Evolutionary conservation across 2,113 vertebrate genomes (phyloP).

Genomic region (Erythrocercus mccallii): DNA sequence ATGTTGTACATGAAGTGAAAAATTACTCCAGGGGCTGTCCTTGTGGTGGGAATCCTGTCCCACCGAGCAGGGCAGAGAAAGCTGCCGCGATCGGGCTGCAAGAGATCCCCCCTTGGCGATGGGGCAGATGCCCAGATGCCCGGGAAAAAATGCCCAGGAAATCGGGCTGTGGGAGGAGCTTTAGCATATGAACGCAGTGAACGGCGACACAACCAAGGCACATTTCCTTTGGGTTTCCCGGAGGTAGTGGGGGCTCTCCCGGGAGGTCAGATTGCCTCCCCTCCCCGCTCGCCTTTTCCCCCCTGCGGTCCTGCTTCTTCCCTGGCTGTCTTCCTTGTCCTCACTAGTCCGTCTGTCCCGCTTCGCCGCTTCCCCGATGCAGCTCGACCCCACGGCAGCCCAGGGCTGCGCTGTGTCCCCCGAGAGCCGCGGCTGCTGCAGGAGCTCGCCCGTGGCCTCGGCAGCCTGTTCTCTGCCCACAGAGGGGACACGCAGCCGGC

Average conservation of each 20-base stretch:
- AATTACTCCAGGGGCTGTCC: rapidly evolving
- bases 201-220: rapidly evolving
- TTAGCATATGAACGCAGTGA: background rate
- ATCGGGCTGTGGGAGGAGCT: background rate
- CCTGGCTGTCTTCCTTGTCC: too few relatives aligned
- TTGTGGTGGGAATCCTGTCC: background rate
- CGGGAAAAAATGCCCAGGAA: too few relatives aligned
- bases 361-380: background rate
- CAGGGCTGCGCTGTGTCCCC: background rate
- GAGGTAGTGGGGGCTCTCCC: rapidly evolving
- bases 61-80: background rate
- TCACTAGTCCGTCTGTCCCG: rapidly evolving
- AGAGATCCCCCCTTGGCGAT: rapidly evolving
- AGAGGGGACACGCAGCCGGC: background rate
- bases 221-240: too few relatives aligned
- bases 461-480: background rate
- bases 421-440: rapidly evolving
- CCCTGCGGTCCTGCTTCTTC: background rate
- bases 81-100: rapidly evolving
- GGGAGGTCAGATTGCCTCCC: rapidly evolving
- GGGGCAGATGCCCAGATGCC: background rate
- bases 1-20: background rate
- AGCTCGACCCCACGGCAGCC: rapidly evolving
- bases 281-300: rapidly evolving
- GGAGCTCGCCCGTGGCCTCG: rapidly evolving